phyloP scores from a whole-genome alignment of 1,140 invertebrate genomes.

The Aricia agestis region DNA sequence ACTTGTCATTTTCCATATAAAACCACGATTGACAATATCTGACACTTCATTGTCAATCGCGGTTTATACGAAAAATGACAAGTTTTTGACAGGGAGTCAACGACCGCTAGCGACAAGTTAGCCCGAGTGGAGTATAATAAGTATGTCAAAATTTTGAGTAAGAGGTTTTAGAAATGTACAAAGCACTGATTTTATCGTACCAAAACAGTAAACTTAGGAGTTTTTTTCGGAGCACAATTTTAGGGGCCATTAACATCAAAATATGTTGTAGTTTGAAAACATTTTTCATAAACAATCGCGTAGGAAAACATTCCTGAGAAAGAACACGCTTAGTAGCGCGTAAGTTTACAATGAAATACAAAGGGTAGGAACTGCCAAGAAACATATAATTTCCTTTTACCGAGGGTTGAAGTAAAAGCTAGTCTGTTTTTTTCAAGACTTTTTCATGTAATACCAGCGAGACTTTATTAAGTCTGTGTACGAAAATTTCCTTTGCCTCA shows the following conservation, averaged over 20 bases:
- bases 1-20: too few relatives aligned
- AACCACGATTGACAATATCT: too few relatives aligned
- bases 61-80: too few relatives aligned
- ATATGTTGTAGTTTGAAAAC: not conserved
- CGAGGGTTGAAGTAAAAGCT: not conserved
- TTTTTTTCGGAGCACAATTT: not conserved
- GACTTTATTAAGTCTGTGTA: not conserved
- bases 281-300: constrained; percentile 3
- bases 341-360: constrained; percentile 5
- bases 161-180: too few relatives aligned
- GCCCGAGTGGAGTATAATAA: too few relatives aligned
- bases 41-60: too few relatives aligned
- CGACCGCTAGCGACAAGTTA: too few relatives aligned
- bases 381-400: not conserved
- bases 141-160: too few relatives aligned
- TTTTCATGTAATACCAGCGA: not conserved
- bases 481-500: not conserved
- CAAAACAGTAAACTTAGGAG: not conserved
- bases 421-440: not conserved
- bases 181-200: not conserved
- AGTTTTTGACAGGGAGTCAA: too few relatives aligned
- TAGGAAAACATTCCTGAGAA: not conserved
- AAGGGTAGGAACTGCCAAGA: not conserved
- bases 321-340: not conserved
- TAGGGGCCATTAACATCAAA: not conserved